Conservation (phyloP, 2,113 vertebrate species). For the Brachionichthys hirsutus region DNA sequence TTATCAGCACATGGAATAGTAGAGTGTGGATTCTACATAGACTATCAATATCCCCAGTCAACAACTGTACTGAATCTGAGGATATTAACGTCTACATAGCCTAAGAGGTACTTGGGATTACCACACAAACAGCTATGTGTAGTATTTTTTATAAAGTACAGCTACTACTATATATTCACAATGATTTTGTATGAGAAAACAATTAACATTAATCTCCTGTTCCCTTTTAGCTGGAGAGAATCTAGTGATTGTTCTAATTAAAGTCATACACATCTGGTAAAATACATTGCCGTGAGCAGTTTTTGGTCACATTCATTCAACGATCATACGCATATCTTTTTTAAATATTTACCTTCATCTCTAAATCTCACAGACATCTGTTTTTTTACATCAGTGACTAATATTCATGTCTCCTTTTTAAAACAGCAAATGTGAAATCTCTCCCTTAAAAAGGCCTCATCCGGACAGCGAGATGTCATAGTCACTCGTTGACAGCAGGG, state of each 20-base stretch:
- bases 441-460: conserved; percentile 57
- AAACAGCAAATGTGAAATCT: conserved; percentile 2
- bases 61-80: conserved; percentile 35
- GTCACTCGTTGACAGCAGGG: conserved; percentile 85
- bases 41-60: conserved; percentile 30
- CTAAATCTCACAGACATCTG: conserved; percentile 42
- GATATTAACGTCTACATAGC: conserved; percentile 63
- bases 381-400: conserved; percentile 16
- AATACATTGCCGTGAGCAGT: conserved; percentile 51
- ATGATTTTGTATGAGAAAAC: conserved; percentile 46
- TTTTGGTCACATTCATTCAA: conserved; percentile 58
- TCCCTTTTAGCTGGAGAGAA: conserved; percentile 32
- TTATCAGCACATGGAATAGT: conserved; percentile 29
- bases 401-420: conserved; percentile 29
- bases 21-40: conserved; percentile 29
- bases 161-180: conserved; percentile 57
- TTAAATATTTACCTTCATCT: conserved; percentile 30
- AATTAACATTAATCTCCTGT: conserved; percentile 22
- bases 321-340: conserved; percentile 44
- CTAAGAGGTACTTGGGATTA: conserved; percentile 64
- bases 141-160: conserved; percentile 73
- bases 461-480: conserved; percentile 95
- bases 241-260: conserved; percentile 59
- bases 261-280: conserved; percentile 64
- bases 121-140: conserved; percentile 63